Conservation (phyloP, 2,888 invertebrate species). For the Ashinkailepas kermadecensis region DNA sequence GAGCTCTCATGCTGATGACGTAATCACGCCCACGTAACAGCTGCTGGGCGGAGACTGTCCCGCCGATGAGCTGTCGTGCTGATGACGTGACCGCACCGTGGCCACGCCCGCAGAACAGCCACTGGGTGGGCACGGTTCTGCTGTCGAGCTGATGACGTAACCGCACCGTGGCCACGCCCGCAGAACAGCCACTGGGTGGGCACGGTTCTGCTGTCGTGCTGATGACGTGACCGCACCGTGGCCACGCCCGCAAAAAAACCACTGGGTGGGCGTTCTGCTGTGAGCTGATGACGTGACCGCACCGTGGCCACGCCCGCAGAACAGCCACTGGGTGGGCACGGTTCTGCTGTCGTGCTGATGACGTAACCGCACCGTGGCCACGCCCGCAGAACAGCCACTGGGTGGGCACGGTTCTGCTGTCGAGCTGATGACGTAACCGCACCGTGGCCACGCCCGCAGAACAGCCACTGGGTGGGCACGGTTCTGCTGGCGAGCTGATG, state of each 20-base stretch:
- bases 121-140: slow-evolving; percentile 85
- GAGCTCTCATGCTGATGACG: no score
- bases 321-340: no score
- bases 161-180: slow-evolving; percentile 30
- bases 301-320: no score
- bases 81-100: not conserved
- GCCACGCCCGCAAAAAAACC: no score
- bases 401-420: not conserved
- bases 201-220: slow-evolving; percentile 67
- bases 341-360: not conserved
- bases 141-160: slow-evolving; percentile 66
- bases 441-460: not conserved
- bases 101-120: slow-evolving; percentile 60
- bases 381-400: not conserved
- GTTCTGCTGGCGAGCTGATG: not conserved
- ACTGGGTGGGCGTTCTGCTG: not conserved
- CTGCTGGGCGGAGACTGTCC: not conserved
- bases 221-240: no score
- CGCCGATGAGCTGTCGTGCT: not conserved
- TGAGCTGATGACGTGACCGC: not conserved
- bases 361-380: no score
- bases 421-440: not conserved
- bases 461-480: not conserved
- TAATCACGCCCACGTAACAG: no score
- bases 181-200: slow-evolving; percentile 94